These are phyloP conservation scores for Torymus texanus DNA, from an alignment of 2,888 invertebrate genomes.

Conservation along the genomic window DNA sequence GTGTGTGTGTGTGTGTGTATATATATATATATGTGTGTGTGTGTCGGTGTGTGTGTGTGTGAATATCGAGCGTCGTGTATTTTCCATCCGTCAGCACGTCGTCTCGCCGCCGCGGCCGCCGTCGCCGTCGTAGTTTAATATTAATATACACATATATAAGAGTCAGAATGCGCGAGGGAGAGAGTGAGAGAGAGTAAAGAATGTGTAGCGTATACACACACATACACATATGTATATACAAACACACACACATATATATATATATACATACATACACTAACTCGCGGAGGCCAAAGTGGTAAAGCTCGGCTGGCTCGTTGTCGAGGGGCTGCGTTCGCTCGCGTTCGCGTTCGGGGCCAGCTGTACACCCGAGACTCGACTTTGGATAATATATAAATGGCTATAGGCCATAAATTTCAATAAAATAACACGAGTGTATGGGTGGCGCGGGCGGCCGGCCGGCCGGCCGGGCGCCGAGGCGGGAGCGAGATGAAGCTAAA, in stretches of 20 bases:
- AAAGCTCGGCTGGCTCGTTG: conserved; percentile 43
- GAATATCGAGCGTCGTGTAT: conserved; percentile 31
- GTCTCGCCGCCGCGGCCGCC: conserved; percentile 12
- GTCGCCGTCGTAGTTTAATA: conserved; percentile 37
- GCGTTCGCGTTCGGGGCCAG: conserved; percentile 52
- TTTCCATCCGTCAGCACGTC: conserved; percentile 46
- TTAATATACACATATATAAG: conserved; percentile 30
- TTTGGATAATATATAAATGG: conserved; percentile 61
- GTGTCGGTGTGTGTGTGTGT: conserved; percentile 11
- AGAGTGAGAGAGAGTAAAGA: conserved; percentile 42
- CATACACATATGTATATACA: no score
- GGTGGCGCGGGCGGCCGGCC: conserved; percentile 42
- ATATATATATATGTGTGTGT: no score
- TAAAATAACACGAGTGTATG: conserved; percentile 65
- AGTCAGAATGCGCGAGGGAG: conserved; percentile 13
- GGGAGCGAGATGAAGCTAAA: conserved; percentile 48
- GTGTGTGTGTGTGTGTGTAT: background rate
- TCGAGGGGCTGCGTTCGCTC: conserved; percentile 22
- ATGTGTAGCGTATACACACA: background rate
- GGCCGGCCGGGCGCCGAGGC: conserved; percentile 31
- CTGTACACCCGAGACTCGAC: conserved; percentile 57
- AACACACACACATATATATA: background rate
- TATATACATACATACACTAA: no score
- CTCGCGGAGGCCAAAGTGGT: conserved; percentile 30
- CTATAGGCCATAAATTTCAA: conserved; percentile 69